Evolutionary conservation across 37 sponge, comb jelly and placozoan genomes (phyloP).

Genomic region (Theonella swinhoei): DNA sequence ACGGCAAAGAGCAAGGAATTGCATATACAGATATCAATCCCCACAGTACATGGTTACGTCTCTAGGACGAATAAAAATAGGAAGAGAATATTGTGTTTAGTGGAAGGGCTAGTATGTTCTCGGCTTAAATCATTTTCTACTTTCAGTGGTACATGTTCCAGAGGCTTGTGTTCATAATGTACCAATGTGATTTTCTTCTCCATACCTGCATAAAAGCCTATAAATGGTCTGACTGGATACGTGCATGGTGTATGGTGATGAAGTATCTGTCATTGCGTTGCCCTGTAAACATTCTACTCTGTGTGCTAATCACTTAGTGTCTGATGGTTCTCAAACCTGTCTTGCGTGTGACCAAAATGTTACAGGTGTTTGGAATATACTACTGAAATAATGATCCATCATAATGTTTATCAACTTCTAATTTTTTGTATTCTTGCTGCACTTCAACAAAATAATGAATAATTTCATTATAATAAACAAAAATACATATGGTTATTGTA

Average conservation of each 20-base stretch:
- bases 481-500: too few relatives aligned
- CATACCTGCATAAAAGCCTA: conserved; percentile 53
- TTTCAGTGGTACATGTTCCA: neutral
- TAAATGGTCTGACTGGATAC: neutral
- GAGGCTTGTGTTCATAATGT: conserved; percentile 26
- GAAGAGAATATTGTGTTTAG: conserved; percentile 1
- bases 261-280: conserved; percentile 9
- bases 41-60: too few relatives aligned
- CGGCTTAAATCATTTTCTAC: neutral
- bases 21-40: conserved; percentile 29
- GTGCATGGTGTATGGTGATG: conserved; percentile 19
- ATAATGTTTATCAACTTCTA: too few relatives aligned
- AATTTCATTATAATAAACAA: too few relatives aligned
- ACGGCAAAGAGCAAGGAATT: conserved; percentile 27
- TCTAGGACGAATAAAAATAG: conserved; percentile 12
- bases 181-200: conserved; percentile 49
- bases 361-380: conserved; percentile 30
- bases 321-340: neutral
- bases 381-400: neutral
- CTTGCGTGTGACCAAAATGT: neutral
- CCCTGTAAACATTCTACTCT: conserved; percentile 48
- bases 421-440: too few relatives aligned
- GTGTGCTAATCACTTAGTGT: conserved; percentile 25
- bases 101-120: neutral
- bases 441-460: too few relatives aligned